Conservation (phyloP, 2,797 vertebrate species). For the Ctenopoma multispine region DNA sequence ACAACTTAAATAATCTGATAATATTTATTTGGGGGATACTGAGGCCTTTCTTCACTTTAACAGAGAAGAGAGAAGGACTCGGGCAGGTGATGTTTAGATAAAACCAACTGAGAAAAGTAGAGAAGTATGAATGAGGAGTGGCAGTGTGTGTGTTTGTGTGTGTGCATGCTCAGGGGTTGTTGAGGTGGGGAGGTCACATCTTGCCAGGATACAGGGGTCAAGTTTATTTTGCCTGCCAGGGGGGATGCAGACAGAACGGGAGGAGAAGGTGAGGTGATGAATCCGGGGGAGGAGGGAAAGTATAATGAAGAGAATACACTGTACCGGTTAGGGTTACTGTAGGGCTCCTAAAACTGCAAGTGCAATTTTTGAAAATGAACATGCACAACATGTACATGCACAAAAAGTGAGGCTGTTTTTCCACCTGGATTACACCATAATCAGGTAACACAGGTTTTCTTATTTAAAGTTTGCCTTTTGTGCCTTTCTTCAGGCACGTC, state of each 20-base stretch:
- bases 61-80: background rate
- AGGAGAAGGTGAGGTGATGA: conserved; percentile 27
- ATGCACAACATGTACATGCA: background rate
- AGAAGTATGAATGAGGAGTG: conserved; percentile 18
- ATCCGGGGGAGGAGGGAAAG: background rate
- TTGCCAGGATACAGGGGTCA: conserved; percentile 76
- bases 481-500: no score
- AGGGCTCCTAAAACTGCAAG: background rate
- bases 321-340: background rate
- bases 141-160: conserved; percentile 2
- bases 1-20: background rate
- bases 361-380: background rate
- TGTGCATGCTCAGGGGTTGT: conserved; percentile 33
- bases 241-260: conserved; percentile 29
- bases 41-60: no score
- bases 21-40: background rate
- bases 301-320: background rate
- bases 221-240: conserved; percentile 82
- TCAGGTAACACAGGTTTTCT: no score
- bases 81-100: background rate
- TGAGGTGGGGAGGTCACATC: conserved; percentile 64
- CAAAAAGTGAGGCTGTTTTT: background rate
- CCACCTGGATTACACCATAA: no score
- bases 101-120: background rate
- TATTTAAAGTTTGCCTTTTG: no score